Evolutionary conservation across 2,888 invertebrate species (phyloP).

Genomic region (Apotomis turbidana): DNA sequence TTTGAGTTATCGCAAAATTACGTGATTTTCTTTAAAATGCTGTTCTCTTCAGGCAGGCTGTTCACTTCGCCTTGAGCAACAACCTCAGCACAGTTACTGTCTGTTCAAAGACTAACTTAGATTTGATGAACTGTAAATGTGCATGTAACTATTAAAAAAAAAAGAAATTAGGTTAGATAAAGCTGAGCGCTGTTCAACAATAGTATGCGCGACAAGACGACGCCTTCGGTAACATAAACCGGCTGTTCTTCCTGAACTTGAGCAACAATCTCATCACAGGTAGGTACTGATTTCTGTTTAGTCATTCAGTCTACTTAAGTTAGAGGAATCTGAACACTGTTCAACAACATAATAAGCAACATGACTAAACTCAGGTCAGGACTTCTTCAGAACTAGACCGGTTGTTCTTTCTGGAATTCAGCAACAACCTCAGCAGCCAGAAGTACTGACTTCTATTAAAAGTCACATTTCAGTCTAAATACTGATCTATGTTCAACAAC

Average conservation of each 20-base stretch:
- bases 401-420: constrained; percentile 82
- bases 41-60: too few relatives aligned
- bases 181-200: constrained; percentile 68
- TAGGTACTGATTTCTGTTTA: constrained; percentile 45
- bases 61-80: constrained; percentile 83
- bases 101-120: background rate
- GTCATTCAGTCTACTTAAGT: too few relatives aligned
- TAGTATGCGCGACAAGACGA: constrained; percentile 64
- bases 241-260: constrained; percentile 81
- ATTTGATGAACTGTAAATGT: too few relatives aligned
- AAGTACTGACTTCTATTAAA: constrained; percentile 58
- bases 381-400: constrained; percentile 80
- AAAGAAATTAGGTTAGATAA: too few relatives aligned
- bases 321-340: constrained; percentile 64
- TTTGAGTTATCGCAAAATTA: too few relatives aligned
- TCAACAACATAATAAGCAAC: constrained; percentile 79
- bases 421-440: constrained; percentile 80
- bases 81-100: constrained; percentile 80
- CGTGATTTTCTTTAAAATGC: too few relatives aligned
- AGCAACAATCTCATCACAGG: constrained; percentile 82
- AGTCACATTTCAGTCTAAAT: too few relatives aligned
- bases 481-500: too few relatives aligned
- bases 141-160: too few relatives aligned
- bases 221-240: constrained; percentile 76
- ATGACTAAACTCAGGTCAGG: constrained; percentile 69